Conservation (phyloP, 2,888 invertebrate species). For the Caenorhabditis uteleia region DNA sequence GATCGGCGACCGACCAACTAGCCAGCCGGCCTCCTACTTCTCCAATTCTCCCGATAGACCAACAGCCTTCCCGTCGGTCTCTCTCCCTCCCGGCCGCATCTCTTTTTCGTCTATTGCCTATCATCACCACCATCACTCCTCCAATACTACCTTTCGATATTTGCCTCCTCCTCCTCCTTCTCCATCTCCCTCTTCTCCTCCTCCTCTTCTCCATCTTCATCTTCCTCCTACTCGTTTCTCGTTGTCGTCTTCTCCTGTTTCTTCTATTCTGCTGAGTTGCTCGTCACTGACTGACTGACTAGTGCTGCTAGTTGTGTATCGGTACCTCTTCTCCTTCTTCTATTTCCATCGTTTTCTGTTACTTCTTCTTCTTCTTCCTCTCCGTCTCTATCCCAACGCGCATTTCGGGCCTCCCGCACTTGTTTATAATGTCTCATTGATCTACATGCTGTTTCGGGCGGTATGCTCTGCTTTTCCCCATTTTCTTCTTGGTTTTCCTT, state of each 20-base stretch:
- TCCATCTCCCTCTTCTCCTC: background rate
- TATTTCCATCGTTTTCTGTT: background rate
- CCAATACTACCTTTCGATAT: background rate
- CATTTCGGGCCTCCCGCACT: background rate
- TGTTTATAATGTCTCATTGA: too few relatives aligned
- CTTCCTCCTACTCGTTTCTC: background rate
- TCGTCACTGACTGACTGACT: background rate
- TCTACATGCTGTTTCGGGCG: too few relatives aligned
- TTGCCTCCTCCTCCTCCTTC: background rate
- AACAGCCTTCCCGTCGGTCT: too few relatives aligned
- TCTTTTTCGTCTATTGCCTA: too few relatives aligned
- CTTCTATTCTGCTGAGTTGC: background rate
- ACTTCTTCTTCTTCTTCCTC: background rate
- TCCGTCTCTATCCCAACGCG: background rate
- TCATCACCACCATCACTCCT: too few relatives aligned
- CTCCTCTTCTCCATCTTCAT: background rate
- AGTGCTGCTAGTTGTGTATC: background rate
- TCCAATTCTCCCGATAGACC: too few relatives aligned
- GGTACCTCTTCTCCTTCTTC: background rate
- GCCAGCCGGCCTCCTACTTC: too few relatives aligned
- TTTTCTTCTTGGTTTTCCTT: background rate
- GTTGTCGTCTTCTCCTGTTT: background rate
- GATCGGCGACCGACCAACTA: too few relatives aligned
- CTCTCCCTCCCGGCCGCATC: too few relatives aligned
- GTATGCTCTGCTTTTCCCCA: too few relatives aligned